A percentile compares a stretch with the other conserved stretches of the same genome.
These are phyloP conservation scores for Pelosia muscerda DNA, from an alignment of 2,888 invertebrate species.

Conservation along the genomic window DNA sequence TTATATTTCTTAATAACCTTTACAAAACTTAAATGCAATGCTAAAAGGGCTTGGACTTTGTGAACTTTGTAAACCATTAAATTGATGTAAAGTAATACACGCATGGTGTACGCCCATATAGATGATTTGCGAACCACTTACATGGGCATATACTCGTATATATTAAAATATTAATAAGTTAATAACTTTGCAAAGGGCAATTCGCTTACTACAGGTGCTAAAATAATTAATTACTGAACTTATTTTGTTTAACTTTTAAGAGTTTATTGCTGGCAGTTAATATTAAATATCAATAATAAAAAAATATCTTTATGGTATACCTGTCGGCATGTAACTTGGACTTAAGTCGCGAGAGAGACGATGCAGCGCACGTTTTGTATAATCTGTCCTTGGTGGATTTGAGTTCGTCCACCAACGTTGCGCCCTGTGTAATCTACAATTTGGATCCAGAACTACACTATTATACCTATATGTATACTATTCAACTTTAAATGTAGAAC, in stretches of 20 bases:
- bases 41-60: background rate
- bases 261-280: background rate
- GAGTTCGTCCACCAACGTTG: too few species aligned
- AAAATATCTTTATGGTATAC: background rate
- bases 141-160: constrained; percentile 13
- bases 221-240: background rate
- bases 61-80: constrained; percentile 12
- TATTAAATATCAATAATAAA: background rate
- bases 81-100: constrained; percentile 20
- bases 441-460: too few species aligned
- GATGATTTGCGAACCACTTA: constrained; percentile 19
- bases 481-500: background rate
- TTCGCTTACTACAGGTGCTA: constrained; percentile 12
- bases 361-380: too few species aligned
- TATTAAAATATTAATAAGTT: constrained; percentile 7
- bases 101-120: constrained; percentile 9
- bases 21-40: constrained; percentile 1
- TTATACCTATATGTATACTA: too few species aligned
- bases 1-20: constrained; percentile 4
- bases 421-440: too few species aligned
- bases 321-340: too few species aligned
- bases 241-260: background rate
- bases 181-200: background rate
- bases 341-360: too few species aligned
- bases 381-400: too few species aligned